phyloP scores from a whole-genome alignment of 2,888 invertebrate species.

The Calameuta pallipes region DNA sequence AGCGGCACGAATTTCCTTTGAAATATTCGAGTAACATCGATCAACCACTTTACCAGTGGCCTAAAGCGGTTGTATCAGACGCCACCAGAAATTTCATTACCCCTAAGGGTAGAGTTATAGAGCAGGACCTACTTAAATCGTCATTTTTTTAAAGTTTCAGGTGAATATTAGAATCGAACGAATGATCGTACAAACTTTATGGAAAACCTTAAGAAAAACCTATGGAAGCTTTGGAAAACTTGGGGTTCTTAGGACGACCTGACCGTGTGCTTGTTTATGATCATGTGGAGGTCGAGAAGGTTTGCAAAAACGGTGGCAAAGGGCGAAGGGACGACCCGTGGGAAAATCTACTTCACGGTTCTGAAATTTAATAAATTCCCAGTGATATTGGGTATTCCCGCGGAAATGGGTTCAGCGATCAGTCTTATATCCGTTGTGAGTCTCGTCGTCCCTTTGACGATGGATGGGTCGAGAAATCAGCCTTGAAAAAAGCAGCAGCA shows the following conservation, averaged over 20 bases:
- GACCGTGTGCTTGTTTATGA: constrained; percentile 21
- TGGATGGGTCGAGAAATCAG: constrained; percentile 12
- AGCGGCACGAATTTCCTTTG: background rate
- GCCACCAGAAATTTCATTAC: background rate
- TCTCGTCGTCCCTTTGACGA: constrained; percentile 1
- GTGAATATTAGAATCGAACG: constrained; percentile 7
- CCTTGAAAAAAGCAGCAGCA: constrained; percentile 1
- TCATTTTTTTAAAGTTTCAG: background rate
- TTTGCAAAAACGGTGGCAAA: constrained; percentile 2
- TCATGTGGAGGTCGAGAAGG: constrained; percentile 19
- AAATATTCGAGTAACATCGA: background rate
- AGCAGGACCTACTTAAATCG: background rate
- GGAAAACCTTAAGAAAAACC: background rate
- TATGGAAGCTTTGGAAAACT: constrained; percentile 19
- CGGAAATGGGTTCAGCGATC: constrained; percentile 2
- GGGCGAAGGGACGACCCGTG: background rate
- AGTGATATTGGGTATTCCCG: background rate
- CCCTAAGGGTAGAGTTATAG: background rate
- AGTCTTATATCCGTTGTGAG: background rate
- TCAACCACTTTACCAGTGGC: background rate
- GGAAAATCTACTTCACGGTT: background rate
- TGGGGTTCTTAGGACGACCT: constrained; percentile 4
- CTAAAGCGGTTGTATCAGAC: background rate
- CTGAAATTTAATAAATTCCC: background rate
- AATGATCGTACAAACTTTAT: constrained; percentile 7